phyloP scores from a whole-genome alignment of 2,113 vertebrate species.

The Heterotilapia buettikoferi region DNA sequence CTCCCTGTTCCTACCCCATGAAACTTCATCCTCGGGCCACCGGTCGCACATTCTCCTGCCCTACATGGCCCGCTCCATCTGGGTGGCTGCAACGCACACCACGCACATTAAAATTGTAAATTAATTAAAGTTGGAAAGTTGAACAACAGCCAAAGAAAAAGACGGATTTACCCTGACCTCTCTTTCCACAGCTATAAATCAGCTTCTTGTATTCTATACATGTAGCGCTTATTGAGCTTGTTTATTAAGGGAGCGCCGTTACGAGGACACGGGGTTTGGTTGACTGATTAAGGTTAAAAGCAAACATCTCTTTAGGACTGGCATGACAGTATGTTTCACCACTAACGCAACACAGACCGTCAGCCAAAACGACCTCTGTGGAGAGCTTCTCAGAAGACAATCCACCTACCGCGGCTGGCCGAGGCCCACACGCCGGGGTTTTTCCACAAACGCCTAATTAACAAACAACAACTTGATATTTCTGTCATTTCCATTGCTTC shows the following conservation, averaged over 20 bases:
- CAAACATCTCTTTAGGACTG: conserved; percentile 62
- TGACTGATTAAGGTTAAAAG: conserved; percentile 59
- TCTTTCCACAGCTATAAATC: conserved; percentile 59
- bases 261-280: conserved; percentile 23
- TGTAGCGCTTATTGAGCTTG: conserved; percentile 42
- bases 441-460: not conserved
- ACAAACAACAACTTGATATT: not conserved
- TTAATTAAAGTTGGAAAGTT: conserved; percentile 71
- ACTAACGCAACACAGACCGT: conserved; percentile 18
- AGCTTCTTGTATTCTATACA: conserved; percentile 58
- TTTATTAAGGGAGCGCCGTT: conserved; percentile 45
- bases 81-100: conserved; percentile 67
- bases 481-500: not conserved
- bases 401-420: not conserved
- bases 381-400: not conserved
- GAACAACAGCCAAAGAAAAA: conserved; percentile 54
- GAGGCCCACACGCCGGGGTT: not conserved
- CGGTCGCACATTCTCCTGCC: conserved; percentile 50
- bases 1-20: conserved; percentile 35
- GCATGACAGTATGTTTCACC: conserved; percentile 26
- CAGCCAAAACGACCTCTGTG: conserved; percentile 21
- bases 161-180: not conserved
- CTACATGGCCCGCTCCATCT: conserved; percentile 55
- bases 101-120: conserved; percentile 66
- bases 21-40: conserved; percentile 51